These are phyloP conservation scores for Spilosoma lubricipeda DNA, from an alignment of 2,888 invertebrate genomes.

Conservation along the genomic window DNA sequence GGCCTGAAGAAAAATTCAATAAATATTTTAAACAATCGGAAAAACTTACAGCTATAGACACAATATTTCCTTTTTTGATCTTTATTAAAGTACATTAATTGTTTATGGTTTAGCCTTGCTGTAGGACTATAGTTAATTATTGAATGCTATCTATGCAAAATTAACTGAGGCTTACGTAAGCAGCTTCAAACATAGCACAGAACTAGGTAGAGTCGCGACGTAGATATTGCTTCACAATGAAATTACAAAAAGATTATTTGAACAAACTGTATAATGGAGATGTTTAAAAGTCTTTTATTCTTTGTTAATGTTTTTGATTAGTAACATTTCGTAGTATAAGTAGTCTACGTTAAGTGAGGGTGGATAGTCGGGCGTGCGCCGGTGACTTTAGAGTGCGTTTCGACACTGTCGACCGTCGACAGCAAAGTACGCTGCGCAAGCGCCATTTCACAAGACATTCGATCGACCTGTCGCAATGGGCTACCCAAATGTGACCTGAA, in stretches of 20 bases:
- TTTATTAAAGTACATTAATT: background rate
- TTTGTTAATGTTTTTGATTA: background rate
- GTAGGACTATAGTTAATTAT: conserved; percentile 55
- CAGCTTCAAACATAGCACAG: conserved; percentile 37
- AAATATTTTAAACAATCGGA: background rate
- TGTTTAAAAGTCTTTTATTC: background rate
- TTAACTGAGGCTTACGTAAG: conserved; percentile 63
- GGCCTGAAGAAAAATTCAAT: background rate
- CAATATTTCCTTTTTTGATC: background rate
- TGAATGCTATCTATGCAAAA: conserved; percentile 55
- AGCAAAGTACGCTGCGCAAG: conserved; percentile 83
- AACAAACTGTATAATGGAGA: background rate
- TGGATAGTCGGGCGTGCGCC: conserved; percentile 69
- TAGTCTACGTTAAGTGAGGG: conserved; percentile 53
- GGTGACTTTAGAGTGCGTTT: conserved; percentile 78
- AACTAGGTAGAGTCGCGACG: conserved; percentile 28
- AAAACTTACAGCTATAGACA: background rate
- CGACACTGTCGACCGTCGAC: conserved; percentile 77
- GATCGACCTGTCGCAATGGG: conserved; percentile 83
- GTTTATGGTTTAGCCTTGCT: conserved; percentile 16
- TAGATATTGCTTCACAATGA: conserved; percentile 36
- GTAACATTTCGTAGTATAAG: conserved; percentile 7
- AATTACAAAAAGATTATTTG: conserved; percentile 19
- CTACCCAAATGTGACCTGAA: conserved; percentile 85
- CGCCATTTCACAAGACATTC: conserved; percentile 84